These are phyloP conservation scores for Medauroidea extradentata DNA, from an alignment of 1,140 invertebrate species.

Conservation along the genomic window DNA sequence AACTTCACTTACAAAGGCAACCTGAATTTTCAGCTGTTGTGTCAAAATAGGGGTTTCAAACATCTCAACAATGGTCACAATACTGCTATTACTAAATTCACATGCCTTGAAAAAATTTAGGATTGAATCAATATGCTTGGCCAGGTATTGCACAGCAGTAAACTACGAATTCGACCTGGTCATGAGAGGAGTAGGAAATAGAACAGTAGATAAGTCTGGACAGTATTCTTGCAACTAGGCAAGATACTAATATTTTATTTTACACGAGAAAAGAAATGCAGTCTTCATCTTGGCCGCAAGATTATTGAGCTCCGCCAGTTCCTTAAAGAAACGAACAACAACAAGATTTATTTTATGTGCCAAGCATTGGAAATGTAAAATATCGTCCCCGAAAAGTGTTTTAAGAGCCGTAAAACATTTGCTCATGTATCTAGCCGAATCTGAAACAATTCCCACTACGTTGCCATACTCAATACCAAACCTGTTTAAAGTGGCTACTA, in stretches of 20 bases:
- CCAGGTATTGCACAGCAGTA: not conserved
- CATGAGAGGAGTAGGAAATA: not conserved
- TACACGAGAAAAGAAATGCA: not conserved
- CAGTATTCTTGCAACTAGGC: not conserved
- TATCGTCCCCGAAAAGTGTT: not conserved
- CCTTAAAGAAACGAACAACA: not conserved
- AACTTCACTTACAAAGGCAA: not conserved
- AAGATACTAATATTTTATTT: not conserved
- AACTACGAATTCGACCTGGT: not conserved
- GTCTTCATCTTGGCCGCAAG: not conserved
- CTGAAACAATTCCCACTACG: not conserved
- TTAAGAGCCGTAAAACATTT: not conserved
- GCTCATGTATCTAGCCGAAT: not conserved
- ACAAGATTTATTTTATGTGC: not conserved
- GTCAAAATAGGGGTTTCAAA: not conserved
- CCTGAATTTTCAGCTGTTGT: not conserved
- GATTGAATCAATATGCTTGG: not conserved
- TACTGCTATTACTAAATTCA: not conserved
- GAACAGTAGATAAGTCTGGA: not conserved
- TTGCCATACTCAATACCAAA: not conserved
- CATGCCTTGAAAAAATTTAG: not conserved
- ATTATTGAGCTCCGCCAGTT: not conserved
- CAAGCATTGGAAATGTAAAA: slow-evolving; percentile 1
- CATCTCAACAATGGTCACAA: not conserved
- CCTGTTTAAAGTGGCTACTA: not conserved